Percentiles rank a stretch among this genome's conserved stretches.
These are phyloP conservation scores for Boleophthalmus pectinirostris DNA, from an alignment of 2,113 vertebrate species.

Conservation along the genomic window DNA sequence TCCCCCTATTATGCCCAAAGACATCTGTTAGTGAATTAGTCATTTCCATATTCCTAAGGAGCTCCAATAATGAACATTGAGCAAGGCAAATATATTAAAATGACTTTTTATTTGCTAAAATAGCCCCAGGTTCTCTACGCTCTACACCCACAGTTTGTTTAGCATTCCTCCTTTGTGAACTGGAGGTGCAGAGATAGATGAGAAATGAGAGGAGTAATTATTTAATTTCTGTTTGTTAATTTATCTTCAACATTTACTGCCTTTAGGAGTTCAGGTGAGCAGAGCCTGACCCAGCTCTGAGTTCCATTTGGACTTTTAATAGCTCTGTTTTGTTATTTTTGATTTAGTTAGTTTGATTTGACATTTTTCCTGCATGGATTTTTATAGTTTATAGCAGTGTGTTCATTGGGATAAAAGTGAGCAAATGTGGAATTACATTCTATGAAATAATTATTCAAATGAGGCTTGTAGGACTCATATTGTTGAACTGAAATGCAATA, in stretches of 20 bases:
- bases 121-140: conserved; percentile 43
- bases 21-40: conserved; percentile 43
- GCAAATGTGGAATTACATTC: too few relatives aligned
- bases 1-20: conserved; percentile 27
- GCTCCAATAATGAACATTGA: conserved; percentile 50
- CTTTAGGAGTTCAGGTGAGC: background rate
- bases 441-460: too few relatives aligned
- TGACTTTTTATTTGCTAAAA: conserved; percentile 55
- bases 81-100: conserved; percentile 55
- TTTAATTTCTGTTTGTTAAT: background rate
- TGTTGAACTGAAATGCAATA: too few relatives aligned
- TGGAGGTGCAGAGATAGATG: conserved; percentile 1
- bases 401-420: too few relatives aligned
- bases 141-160: conserved; percentile 37
- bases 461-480: too few relatives aligned
- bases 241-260: too few relatives aligned
- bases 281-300: background rate
- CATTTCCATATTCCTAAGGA: conserved; percentile 49
- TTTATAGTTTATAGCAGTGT: too few relatives aligned
- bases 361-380: too few relatives aligned
- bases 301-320: too few relatives aligned
- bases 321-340: too few relatives aligned
- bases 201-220: background rate
- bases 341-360: too few relatives aligned
- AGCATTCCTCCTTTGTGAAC: conserved; percentile 21